Evolutionary conservation across 2,113 vertebrate genomes (phyloP), one percentile per base, ranked within the genome.

Genomic region (Scomber scombrus): DNA sequence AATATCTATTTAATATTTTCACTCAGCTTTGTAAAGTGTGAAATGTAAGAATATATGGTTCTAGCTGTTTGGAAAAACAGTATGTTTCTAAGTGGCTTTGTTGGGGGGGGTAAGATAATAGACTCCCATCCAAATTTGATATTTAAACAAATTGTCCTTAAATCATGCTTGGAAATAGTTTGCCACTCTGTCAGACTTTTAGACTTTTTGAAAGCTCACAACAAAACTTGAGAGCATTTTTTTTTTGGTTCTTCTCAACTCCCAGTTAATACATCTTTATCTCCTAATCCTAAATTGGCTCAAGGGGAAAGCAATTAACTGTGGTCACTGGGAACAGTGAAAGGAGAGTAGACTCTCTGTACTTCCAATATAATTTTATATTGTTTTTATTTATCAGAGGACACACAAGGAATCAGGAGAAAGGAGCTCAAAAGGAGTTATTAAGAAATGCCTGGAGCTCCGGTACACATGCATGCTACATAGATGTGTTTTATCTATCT

Each of bases 21-120:
- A 93, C 91, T 96, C 94, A 84, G 93, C 95, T 96, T 96, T 97
- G 94, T 97, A 96, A 94, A 88, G 93, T 96, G 96, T 97, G 95
- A 93, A 88, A 94, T 96, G 96, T 97, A 95, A 87, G 84, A 93
- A 94, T 95, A 95, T 94, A 96, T 95, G 95, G 93, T 95, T 96
- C 93, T 93, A 93, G 91, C 91, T 94, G 85, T 95, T 94, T 94
- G 94, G 80, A 88, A 93, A 79, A 70, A 49, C 51, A 71, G 31
- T 89, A 93, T 89, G 89, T 93, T 93, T 95, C 23, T 94, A 95
- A 93, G 95, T 96, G 74, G 50, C 80, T 93, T 84, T 81, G 71
- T 51, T n/a, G 51, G 18, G 12, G 55, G 56, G 65, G 23, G 61
- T 61, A 11, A 65, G 14, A 19, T 14, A 7, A 34, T 67, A 50